Evolutionary conservation across 2,888 invertebrate species (phyloP), one percentile per base, ranked within the genome.

Genomic region (Latrodectus hesperus): DNA sequence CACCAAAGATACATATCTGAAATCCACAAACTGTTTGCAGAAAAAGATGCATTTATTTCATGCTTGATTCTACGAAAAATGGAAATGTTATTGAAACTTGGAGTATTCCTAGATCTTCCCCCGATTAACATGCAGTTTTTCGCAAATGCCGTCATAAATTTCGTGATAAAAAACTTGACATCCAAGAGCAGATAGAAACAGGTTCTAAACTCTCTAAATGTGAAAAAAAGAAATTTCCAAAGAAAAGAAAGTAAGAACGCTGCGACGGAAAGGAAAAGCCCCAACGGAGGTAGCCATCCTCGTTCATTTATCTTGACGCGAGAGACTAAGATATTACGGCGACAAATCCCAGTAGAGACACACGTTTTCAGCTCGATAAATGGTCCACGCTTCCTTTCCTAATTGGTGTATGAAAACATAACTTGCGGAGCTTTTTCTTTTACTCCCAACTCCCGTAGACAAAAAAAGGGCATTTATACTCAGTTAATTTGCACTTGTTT

Each of bases 401-500:
- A 60, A 60, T 60, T 60, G 60, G 60, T 60, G 60, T 11, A 60
- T 60, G 60, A 60, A 60, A 60, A 60, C 60, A 60, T 60, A 60
- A 60, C 60, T 60, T 60, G 60, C 6, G n/a, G 60, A 1, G 38
- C 38, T 38, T 38, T 38, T 38, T 38, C 38, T 60, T 60, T 60
- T 60, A 16, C 60, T n/a, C 60, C 60, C 60, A 60, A 38, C 38
- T 38, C 38, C 11, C n/a, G 9, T 60, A 60, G 60, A n/a, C 14
- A 70, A 80, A 80, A 80, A 78, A 82, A 49, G 9, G n/a, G 60
- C 70, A 75, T 75, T 82, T 75, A 68, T 75, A 55, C 70, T 53
- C 60, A 53, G 75, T 82, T 82, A 75, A 82, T 82, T 82, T 75
- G 75, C 82, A 82, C 82, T 82, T 75, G 74, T 82, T 82, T 60